phyloP scores from a whole-genome alignment of 2,797 vertebrate genomes.

The Anguilla obscura region DNA sequence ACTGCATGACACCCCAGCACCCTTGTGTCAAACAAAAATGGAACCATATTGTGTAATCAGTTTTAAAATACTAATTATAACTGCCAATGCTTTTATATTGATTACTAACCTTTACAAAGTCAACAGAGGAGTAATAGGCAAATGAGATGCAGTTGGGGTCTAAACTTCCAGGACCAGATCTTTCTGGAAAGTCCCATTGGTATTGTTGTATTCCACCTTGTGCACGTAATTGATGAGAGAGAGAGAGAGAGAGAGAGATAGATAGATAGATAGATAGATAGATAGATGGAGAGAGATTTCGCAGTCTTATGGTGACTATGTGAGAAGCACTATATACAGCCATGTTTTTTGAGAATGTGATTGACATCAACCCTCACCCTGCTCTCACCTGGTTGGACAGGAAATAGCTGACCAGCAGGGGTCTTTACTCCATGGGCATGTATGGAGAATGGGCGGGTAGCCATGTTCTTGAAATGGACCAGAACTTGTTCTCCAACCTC shows the following conservation, averaged over 20 bases:
- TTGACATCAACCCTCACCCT: not conserved
- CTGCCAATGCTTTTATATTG: not conserved
- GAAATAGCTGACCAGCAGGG: constrained; percentile 57
- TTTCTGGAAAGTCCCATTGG: constrained; percentile 82
- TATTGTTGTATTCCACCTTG: constrained; percentile 78
- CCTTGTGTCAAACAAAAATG: not conserved
- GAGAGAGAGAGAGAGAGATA: constrained; percentile 11
- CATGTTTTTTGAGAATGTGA: not conserved
- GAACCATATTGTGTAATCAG: not conserved
- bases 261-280: not conserved
- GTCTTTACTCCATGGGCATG: constrained; percentile 80
- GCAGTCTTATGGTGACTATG: not conserved
- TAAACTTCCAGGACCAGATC: constrained; percentile 81
- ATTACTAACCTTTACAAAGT: constrained; percentile 84
- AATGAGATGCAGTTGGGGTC: constrained; percentile 93
- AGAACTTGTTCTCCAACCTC: constrained; percentile 86
- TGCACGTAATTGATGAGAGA: constrained; percentile 36
- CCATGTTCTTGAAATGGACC: constrained; percentile 89
- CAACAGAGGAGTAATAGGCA: constrained; percentile 85
- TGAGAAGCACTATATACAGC: not conserved
- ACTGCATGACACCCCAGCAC: not conserved
- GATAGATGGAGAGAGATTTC: not conserved
- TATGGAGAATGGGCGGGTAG: constrained; percentile 79
- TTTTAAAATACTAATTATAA: not conserved
- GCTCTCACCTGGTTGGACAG: constrained; percentile 80